Base-by-base conservation (phyloP, 2,113 vertebrate species). In the Mormoops blainvillei region DNA sequence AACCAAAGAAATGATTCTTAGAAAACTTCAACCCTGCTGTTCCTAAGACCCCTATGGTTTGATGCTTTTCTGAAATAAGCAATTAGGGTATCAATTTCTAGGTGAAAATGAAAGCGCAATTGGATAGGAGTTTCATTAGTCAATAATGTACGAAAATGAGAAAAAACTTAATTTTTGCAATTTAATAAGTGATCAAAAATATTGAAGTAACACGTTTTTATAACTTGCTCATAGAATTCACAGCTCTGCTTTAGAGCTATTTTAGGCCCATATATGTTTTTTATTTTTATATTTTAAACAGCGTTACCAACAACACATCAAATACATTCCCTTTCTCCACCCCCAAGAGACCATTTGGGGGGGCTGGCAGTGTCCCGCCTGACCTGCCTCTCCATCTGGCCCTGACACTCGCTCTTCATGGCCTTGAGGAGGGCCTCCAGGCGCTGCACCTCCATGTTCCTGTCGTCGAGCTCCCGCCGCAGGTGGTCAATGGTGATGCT, bases 351-450 rank as follows among this genome's bases (percentile, higher is more conserved):
- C 15, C 31, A 2, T 1, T 1, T 1, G 11, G 81, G 2, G 45
- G 18, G 26, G 78, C 31, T 5, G 0, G 11, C 68, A 2, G 0
- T 0, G 33, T 11, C 26, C n/a, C 2, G 41, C 90, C 97, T 90
- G 38, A 98, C 98, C 98, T 98, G 98, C 83, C 70, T n/a, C 43
- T 98, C 97, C 94, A 92, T 94, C 67, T 98, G 97, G 11, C 97
- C 96, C 76, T 50, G 91, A 26, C 96, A 97, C 36, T 98, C 97
- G 26, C 70, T 91, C 94, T 97, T 98, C 92, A 98, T 96, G 96
- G 87, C 93, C 74, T 95, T 96, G 91, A 98, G 93, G 1, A 97
- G 45, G 43, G 93, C 96, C 31, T 98, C 98, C 93, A 99, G 48
- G 63, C 74, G 95, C 90, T 99, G 98, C 65, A 98, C 41, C 31